Percentiles rank a stretch among this genome's conserved stretches.
These are phyloP conservation scores for Myotis planiceps DNA, from an alignment of 2,797 vertebrate genomes.

Conservation along the genomic window DNA sequence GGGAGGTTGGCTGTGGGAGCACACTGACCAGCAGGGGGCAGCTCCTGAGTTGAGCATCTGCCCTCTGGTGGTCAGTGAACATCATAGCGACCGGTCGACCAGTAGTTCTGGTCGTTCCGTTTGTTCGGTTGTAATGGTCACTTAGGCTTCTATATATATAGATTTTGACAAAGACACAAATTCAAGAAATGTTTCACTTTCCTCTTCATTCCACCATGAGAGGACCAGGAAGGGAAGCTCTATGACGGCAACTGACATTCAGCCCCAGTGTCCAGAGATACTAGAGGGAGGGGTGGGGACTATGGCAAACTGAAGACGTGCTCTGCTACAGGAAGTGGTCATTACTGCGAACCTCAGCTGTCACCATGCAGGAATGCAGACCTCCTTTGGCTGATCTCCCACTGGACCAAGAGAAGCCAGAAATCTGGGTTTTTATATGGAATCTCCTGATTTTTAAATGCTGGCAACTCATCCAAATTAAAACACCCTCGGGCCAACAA, in stretches of 20 bases:
- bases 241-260: neutral
- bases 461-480: constrained; percentile 64
- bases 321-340: neutral
- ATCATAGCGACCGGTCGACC: no score
- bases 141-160: no score
- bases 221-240: neutral
- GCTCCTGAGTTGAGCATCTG: no score
- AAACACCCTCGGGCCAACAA: constrained; percentile 68
- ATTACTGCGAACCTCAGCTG: neutral
- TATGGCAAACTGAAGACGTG: neutral
- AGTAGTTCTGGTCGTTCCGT: no score
- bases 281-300: neutral
- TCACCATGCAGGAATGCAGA: constrained; percentile 64
- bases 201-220: neutral
- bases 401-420: constrained; percentile 57
- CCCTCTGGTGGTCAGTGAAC: no score
- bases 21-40: no score
- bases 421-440: constrained; percentile 67
- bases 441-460: constrained; percentile 66
- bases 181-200: neutral
- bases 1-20: no score
- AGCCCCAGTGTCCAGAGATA: neutral
- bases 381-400: constrained; percentile 62
- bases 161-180: neutral
- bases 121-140: no score